A percentile compares a stretch with the other conserved stretches of the same genome.
These are phyloP conservation scores for Lipophrys pholis DNA, from an alignment of 2,113 vertebrate genomes.

Conservation along the genomic window DNA sequence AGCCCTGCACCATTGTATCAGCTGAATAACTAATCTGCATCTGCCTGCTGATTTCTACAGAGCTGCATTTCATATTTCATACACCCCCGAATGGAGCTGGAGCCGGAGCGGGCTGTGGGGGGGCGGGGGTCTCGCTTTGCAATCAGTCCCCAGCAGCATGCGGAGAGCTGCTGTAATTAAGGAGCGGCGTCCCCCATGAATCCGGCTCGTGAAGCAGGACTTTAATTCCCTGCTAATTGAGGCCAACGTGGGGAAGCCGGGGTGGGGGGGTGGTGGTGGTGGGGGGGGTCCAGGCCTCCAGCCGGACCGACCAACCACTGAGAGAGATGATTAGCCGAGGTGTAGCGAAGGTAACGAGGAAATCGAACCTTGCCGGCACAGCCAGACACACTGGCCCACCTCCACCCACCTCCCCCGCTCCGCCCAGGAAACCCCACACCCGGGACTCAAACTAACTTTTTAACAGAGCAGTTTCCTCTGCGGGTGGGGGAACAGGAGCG, in stretches of 20 bases:
- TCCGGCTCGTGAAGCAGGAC: constrained; percentile 73
- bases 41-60: constrained; percentile 70
- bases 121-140: constrained; percentile 64
- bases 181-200: constrained; percentile 71
- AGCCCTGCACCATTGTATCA: constrained; percentile 58
- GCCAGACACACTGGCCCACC: constrained; percentile 70
- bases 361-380: constrained; percentile 63
- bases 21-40: constrained; percentile 74
- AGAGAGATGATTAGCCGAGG: constrained; percentile 74
- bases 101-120: constrained; percentile 33
- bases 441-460: constrained; percentile 46
- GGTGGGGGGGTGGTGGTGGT: constrained; percentile 42
- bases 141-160: constrained; percentile 80
- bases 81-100: constrained; percentile 36
- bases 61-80: constrained; percentile 33
- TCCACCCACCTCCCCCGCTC: constrained; percentile 39
- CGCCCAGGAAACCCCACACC: constrained; percentile 57
- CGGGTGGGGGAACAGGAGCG: constrained; percentile 47
- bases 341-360: constrained; percentile 65
- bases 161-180: constrained; percentile 79
- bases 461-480: constrained; percentile 45
- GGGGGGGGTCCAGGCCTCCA: constrained; percentile 48
- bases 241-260: constrained; percentile 65
- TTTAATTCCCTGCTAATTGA: constrained; percentile 84
- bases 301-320: constrained; percentile 72